phyloP scores from a whole-genome alignment of 2,888 invertebrate species.

The Ormia ochracea region DNA sequence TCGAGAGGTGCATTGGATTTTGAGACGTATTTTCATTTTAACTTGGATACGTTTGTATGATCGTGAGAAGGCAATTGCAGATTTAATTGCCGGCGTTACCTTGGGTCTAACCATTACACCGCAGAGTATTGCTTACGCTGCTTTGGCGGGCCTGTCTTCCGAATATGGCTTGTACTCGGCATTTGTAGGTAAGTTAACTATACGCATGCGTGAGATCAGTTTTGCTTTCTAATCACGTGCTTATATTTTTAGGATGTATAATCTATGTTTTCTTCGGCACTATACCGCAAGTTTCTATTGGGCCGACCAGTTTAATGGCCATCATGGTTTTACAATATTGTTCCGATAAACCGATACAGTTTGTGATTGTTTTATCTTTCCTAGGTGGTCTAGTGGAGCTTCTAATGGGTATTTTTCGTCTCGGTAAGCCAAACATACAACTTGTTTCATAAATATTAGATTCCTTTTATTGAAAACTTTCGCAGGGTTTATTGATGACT shows the following conservation, averaged over 20 bases:
- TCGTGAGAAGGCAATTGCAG: conserved; percentile 83
- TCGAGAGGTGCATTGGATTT: conserved; percentile 69
- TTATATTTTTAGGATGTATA: conserved; percentile 81
- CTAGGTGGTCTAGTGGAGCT: conserved; percentile 87
- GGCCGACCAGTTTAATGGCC: conserved; percentile 96
- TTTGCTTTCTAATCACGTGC: background rate
- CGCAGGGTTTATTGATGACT: too few relatives aligned
- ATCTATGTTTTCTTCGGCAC: conserved; percentile 93
- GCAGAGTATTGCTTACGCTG: conserved; percentile 93
- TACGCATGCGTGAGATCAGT: background rate
- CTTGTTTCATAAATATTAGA: too few relatives aligned
- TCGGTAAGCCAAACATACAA: too few relatives aligned
- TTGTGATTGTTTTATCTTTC: conserved; percentile 86
- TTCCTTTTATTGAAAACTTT: too few relatives aligned
- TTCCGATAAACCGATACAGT: conserved; percentile 83
- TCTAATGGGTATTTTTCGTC: conserved; percentile 87
- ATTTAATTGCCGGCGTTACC: conserved; percentile 92
- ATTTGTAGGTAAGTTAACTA: conserved; percentile 83
- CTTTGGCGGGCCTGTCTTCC: conserved; percentile 88
- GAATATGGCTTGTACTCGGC: conserved; percentile 96
- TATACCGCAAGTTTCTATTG: conserved; percentile 89
- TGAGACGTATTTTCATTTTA: conserved; percentile 78
- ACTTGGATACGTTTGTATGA: conserved; percentile 85
- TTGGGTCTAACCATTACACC: conserved; percentile 94
- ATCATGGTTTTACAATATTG: conserved; percentile 87